Evolutionary conservation across 2,113 vertebrate species (phyloP).

Genomic region (Marmota flaviventris): DNA sequence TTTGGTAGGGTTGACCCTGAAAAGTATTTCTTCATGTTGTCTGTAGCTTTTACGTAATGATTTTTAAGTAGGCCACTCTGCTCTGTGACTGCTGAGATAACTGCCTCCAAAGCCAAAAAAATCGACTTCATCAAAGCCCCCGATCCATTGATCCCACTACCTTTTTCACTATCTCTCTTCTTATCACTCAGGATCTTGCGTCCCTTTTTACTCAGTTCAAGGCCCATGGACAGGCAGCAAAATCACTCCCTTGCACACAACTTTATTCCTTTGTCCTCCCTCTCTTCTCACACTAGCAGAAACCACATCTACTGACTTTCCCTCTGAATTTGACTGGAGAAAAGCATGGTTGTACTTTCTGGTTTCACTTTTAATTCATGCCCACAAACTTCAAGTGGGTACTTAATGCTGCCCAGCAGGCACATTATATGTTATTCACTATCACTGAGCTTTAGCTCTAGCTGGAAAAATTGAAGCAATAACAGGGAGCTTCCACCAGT

Average conservation of each 20-base stretch:
- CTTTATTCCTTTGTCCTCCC: neutral
- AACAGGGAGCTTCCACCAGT: neutral
- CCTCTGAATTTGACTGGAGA: neutral
- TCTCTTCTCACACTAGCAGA: neutral
- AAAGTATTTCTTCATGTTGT: neutral
- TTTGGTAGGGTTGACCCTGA: neutral
- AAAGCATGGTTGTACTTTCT: neutral
- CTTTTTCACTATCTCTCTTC: neutral
- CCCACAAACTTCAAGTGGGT: neutral
- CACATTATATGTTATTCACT: neutral
- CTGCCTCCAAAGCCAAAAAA: neutral
- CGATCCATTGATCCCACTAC: neutral
- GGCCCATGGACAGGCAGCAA: neutral
- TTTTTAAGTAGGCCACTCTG: slow-evolving; percentile 22
- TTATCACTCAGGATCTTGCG: neutral
- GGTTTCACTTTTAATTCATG: slow-evolving; percentile 2
- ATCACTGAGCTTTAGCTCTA: neutral
- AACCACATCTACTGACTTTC: neutral
- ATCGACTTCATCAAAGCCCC: neutral
- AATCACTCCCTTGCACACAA: neutral
- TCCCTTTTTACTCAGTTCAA: neutral
- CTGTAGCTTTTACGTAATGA: neutral
- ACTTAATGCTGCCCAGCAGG: neutral
- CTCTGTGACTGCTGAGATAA: neutral
- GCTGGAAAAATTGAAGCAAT: neutral